These are phyloP conservation scores for Aphelenchoides avenae DNA, from an alignment of 1,140 invertebrate species.

Conservation along the genomic window DNA sequence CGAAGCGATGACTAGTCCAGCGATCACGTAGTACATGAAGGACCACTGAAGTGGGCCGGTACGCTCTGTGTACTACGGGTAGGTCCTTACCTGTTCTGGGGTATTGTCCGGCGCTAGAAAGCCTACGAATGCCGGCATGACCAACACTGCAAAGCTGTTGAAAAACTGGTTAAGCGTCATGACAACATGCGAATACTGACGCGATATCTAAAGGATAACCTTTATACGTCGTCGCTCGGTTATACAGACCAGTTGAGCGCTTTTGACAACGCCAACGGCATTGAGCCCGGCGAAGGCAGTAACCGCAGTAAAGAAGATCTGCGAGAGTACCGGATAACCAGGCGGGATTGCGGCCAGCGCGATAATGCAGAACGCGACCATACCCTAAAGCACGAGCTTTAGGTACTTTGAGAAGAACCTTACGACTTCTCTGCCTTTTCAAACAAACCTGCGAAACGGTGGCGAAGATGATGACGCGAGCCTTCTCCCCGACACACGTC, in stretches of 20 bases:
- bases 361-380: constrained; percentile 43
- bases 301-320: constrained; percentile 35
- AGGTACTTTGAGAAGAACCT: not conserved
- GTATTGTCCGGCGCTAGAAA: constrained; percentile 1
- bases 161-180: constrained; percentile 6
- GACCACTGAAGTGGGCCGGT: not conserved
- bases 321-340: constrained; percentile 9
- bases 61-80: not conserved
- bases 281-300: constrained; percentile 45
- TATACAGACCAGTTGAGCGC: constrained; percentile 39
- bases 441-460: constrained; percentile 32
- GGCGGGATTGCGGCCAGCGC: constrained; percentile 24
- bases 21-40: not conserved
- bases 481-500: constrained; percentile 27
- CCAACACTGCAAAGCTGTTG: not conserved
- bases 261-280: constrained; percentile 42
- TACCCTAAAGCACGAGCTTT: not conserved
- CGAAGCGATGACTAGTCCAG: not conserved
- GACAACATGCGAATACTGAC: constrained; percentile 12
- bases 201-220: constrained; percentile 3
- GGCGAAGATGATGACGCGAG: constrained; percentile 40
- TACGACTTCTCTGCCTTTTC: not conserved
- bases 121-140: not conserved
- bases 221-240: not conserved
- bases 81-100: not conserved